Percentiles rank a stretch among this genome's conserved stretches.
Conservation (phyloP, 1,140 invertebrate genomes). For the Diachasmimorpha longicaudata region DNA sequence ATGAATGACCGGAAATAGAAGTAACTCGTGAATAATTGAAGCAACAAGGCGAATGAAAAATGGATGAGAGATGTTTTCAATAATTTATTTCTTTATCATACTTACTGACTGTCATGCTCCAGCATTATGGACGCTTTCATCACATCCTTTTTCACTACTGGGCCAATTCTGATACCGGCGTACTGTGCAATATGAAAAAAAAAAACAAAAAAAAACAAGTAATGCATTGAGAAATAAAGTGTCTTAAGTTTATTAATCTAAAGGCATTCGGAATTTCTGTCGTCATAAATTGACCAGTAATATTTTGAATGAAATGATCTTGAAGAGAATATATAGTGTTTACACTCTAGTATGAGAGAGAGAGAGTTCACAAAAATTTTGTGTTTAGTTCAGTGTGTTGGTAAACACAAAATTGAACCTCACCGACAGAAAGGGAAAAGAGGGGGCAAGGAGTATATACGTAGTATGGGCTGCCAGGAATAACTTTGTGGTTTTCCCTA, state of each 20-base stretch:
- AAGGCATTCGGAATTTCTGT: no score
- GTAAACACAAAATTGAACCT: neutral
- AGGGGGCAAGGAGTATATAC: neutral
- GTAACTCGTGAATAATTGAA: slow-evolving; percentile 2
- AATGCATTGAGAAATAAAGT: neutral
- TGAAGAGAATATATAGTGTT: neutral
- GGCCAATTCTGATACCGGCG: slow-evolving; percentile 97
- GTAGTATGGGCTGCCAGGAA: slow-evolving; percentile 11
- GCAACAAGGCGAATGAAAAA: neutral
- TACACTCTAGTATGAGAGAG: neutral
- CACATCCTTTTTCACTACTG: slow-evolving; percentile 98
- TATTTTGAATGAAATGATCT: neutral
- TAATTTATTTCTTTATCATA: neutral
- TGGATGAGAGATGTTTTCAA: neutral
- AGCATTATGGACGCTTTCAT: slow-evolving; percentile 99
- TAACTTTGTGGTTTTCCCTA: slow-evolving; percentile 4
- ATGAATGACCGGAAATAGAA: neutral
- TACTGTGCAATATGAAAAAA: slow-evolving; percentile 77
- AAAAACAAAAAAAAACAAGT: slow-evolving; percentile 14
- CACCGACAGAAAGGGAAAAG: neutral
- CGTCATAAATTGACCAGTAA: no score
- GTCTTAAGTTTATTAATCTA: neutral
- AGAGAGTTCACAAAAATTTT: neutral
- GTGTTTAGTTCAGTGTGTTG: neutral
- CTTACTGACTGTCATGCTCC: slow-evolving; percentile 96